Percentiles rank a stretch among this genome's conserved stretches.
Evolutionary conservation across 1,140 invertebrate species (phyloP).

Genomic region (Procambarus clarkii): DNA sequence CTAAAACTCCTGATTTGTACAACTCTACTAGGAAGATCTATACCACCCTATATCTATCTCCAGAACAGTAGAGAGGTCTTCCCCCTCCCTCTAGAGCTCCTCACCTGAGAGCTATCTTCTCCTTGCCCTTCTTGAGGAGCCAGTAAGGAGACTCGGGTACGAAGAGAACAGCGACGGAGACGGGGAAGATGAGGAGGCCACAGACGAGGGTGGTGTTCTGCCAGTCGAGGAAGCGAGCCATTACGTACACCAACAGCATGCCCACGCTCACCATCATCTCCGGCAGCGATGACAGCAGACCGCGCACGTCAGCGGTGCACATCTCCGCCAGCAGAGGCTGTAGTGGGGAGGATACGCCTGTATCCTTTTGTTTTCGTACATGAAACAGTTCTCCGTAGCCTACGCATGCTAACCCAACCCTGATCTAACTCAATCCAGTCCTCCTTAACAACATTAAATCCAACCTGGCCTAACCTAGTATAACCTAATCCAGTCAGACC

Average conservation of each 20-base stretch:
- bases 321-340: constrained; percentile 70
- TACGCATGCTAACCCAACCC: no score
- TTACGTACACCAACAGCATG: constrained; percentile 58
- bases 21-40: no score
- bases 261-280: constrained; percentile 67
- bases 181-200: constrained; percentile 66
- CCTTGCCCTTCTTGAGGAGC: constrained; percentile 68
- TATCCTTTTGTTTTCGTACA: no score
- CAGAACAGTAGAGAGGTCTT: no score
- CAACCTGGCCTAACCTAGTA: no score
- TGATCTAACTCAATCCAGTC: no score
- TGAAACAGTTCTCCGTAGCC: no score
- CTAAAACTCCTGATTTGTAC: no score
- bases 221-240: constrained; percentile 68
- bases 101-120: constrained; percentile 63
- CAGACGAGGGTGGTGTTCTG: constrained; percentile 65
- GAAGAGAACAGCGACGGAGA: constrained; percentile 58
- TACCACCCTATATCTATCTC: no score
- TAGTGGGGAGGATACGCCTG: no score
- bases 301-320: constrained; percentile 64
- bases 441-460: no score
- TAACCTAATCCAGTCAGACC: no score
- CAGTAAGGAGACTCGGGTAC: constrained; percentile 71
- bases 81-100: not conserved
- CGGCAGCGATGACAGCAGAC: constrained; percentile 60